Conservation (phyloP, 2,888 invertebrate genomes). For the Heliconius ethilla region DNA sequence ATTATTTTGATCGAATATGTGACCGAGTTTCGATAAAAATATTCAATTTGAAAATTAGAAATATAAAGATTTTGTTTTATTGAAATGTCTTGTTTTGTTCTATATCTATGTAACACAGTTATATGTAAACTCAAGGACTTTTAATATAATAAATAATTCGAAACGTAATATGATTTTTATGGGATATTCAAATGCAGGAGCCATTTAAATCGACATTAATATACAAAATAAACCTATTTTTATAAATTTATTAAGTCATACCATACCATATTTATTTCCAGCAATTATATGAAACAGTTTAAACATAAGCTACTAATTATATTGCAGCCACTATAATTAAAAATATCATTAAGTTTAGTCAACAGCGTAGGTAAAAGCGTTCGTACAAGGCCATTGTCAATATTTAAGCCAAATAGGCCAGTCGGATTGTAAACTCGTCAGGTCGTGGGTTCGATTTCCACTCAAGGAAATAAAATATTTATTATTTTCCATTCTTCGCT, state of each 20-base stretch:
- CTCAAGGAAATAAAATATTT: too few species aligned
- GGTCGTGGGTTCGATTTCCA: too few species aligned
- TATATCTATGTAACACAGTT: background rate
- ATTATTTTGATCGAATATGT: constrained; percentile 10
- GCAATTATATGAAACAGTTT: background rate
- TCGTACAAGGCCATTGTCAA: background rate
- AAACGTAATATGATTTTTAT: background rate
- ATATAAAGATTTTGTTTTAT: background rate
- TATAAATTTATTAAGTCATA: background rate
- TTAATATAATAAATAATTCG: background rate
- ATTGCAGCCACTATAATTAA: background rate
- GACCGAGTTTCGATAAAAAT: constrained; percentile 6
- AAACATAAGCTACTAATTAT: background rate
- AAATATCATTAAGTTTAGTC: background rate
- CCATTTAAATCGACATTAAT: background rate
- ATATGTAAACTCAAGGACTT: background rate
- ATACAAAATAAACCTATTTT: background rate
- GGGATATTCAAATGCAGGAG: background rate
- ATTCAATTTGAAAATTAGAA: background rate
- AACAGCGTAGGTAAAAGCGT: background rate
- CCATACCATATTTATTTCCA: background rate
- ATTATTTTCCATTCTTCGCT: too few species aligned
- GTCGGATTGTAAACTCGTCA: too few species aligned
- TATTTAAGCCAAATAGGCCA: background rate
- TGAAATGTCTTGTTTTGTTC: too few species aligned